A percentile compares a stretch with the other conserved stretches of the same genome.
These are phyloP conservation scores for Anarrhichthys ocellatus DNA, from an alignment of 2,113 vertebrate species.

Conservation along the genomic window DNA sequence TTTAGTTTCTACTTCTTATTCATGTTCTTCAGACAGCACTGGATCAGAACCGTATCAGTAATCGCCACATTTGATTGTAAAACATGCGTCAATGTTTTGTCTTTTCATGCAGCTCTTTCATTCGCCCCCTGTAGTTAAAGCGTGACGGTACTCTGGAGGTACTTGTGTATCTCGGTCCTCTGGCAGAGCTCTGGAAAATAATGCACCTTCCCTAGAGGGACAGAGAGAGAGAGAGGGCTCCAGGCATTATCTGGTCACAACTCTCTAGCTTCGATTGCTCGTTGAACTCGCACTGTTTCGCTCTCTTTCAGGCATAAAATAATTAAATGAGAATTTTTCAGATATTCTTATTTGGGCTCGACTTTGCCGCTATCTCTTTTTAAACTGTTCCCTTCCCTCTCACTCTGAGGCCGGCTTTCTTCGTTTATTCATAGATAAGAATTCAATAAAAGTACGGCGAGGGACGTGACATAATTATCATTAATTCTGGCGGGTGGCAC, in stretches of 20 bases:
- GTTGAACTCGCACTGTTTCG: conserved; percentile 62
- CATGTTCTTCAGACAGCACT: not conserved
- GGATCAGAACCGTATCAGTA: not conserved
- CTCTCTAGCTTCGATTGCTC: conserved; percentile 61
- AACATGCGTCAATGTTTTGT: not conserved
- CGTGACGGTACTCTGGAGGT: conserved; percentile 22
- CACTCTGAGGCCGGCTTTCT: conserved; percentile 52
- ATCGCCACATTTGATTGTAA: not conserved
- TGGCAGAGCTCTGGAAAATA: conserved; percentile 32
- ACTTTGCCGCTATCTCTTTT: conserved; percentile 72
- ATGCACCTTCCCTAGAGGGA: conserved; percentile 48
- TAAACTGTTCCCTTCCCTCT: conserved; percentile 52
- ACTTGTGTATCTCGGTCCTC: conserved; percentile 24
- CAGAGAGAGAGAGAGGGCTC: conserved; percentile 11
- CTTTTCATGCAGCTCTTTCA: not conserved
- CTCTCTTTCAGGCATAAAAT: conserved; percentile 58
- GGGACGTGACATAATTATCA: conserved; percentile 93
- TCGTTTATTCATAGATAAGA: conserved; percentile 88
- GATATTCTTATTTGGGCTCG: conserved; percentile 68
- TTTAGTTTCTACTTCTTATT: not conserved
- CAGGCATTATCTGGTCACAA: conserved; percentile 64
- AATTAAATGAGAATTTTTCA: conserved; percentile 64
- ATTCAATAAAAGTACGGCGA: conserved; percentile 89
- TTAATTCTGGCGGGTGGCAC: conserved; percentile 89
- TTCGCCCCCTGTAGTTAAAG: conserved; percentile 19